Conservation (phyloP, 2,888 invertebrate species). For the Aphidius colemani region DNA sequence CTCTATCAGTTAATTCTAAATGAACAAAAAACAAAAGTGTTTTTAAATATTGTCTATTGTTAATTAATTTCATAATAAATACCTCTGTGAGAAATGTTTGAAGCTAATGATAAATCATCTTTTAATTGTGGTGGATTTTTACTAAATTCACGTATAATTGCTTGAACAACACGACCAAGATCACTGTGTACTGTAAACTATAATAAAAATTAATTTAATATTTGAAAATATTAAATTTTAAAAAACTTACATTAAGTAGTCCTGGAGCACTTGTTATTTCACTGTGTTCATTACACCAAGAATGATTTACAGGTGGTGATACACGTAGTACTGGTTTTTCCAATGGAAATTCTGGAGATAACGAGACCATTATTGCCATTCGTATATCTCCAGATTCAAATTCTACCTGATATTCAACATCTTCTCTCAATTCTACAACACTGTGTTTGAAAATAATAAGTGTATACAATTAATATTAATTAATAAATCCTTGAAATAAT, state of each 20-base stretch:
- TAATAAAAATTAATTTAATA: no score
- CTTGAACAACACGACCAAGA: slow-evolving; percentile 79
- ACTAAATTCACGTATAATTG: slow-evolving; percentile 78
- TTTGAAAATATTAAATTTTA: not conserved
- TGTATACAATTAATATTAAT: slow-evolving; percentile 13
- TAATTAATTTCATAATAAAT: slow-evolving; percentile 16
- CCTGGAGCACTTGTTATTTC: slow-evolving; percentile 78
- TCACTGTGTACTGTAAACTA: slow-evolving; percentile 79
- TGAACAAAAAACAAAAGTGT: slow-evolving; percentile 52
- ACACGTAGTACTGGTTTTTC: slow-evolving; percentile 75
- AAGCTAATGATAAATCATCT: slow-evolving; percentile 49
- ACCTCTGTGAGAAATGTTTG: slow-evolving; percentile 50
- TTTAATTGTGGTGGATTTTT: slow-evolving; percentile 65
- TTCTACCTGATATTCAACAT: slow-evolving; percentile 74
- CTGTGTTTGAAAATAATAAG: slow-evolving; percentile 51
- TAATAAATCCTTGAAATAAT: slow-evolving; percentile 11
- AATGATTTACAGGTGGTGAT: slow-evolving; percentile 71
- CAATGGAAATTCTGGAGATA: slow-evolving; percentile 75
- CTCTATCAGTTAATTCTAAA: slow-evolving; percentile 52
- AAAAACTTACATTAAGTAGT: slow-evolving; percentile 67
- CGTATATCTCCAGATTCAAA: slow-evolving; percentile 70
- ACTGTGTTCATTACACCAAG: slow-evolving; percentile 74
- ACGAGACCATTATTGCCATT: slow-evolving; percentile 70
- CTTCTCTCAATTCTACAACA: slow-evolving; percentile 73
- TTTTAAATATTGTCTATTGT: not conserved